Base-by-base conservation (phyloP, 1,140 invertebrate species). In the Polypedilum pembai region DNA sequence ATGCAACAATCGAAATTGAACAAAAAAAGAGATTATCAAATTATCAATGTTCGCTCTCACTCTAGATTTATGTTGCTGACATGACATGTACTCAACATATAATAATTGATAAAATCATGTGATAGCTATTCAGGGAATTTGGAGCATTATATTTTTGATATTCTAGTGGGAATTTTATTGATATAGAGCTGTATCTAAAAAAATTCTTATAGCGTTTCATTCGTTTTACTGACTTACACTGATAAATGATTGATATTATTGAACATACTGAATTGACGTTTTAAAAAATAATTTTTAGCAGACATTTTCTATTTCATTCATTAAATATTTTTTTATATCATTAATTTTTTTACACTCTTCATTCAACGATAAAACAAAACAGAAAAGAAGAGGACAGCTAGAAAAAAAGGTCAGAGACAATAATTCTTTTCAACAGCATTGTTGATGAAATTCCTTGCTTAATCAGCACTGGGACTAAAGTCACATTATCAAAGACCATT, bases 341-440 rank as follows among this genome's bases (percentile, higher is more conserved):
- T n/a, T n/a, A n/a, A n/a, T n/a, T n/a, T 10, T 56, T 56, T 15
- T 56, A n/a, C 12, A 15, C n/a, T 56, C 15, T 15, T 15, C 12
- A n/a, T 15, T 56, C 45, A 56, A 56, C 4, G 45, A 56, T 56
- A n/a, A 56, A 56, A n/a, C 45, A 56, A 56, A 56, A 56, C n/a
- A 56, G 15, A n/a, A 56, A 56, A n/a, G 45, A 56, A 15, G n/a
- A 12, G n/a, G 45, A 56, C 4, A n/a, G 45, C 12, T 8, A n/a
- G 45, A n/a, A 56, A 56, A 56, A 56, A 56, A 56, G 45, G 45
- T 56, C 45, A n/a, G n/a, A n/a, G 45, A 56, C 45, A 56, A 56
- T 56, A 56, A 56, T 56, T 56, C 45, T 56, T 56, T 56, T 56
- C 45, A 56, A 56, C 45, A n/a, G 45, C 45, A 56, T 56, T 56